These are phyloP conservation scores for Sesia bembeciformis DNA, from an alignment of 2,888 invertebrate genomes.

Conservation along the genomic window DNA sequence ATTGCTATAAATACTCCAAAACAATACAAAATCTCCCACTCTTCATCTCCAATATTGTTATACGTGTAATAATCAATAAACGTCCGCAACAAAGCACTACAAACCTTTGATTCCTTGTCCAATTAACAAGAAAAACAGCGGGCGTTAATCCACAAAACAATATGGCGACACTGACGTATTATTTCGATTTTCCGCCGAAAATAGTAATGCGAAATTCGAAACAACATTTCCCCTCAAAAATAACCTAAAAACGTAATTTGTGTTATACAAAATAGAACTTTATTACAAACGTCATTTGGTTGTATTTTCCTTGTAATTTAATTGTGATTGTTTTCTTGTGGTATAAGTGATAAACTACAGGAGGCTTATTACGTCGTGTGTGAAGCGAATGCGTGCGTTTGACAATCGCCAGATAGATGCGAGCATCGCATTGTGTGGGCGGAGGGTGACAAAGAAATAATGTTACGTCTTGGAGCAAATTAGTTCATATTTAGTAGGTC, in stretches of 20 bases:
- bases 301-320: neutral
- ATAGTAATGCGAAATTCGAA: slow-evolving; percentile 15
- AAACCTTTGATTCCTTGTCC: slow-evolving; percentile 54
- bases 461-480: neutral
- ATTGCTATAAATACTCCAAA: neutral
- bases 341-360: slow-evolving; percentile 17
- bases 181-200: slow-evolving; percentile 41
- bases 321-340: neutral
- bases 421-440: slow-evolving; percentile 11
- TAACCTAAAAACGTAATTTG: too few relatives aligned
- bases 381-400: slow-evolving; percentile 24
- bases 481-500: neutral
- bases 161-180: slow-evolving; percentile 48
- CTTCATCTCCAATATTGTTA: neutral
- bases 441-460: slow-evolving; percentile 1
- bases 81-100: neutral
- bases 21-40: neutral
- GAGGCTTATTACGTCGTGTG: slow-evolving; percentile 31
- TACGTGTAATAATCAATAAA: neutral
- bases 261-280: too few relatives aligned
- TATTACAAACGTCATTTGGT: neutral
- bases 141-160: slow-evolving; percentile 43
- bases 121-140: slow-evolving; percentile 67
- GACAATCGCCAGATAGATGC: slow-evolving; percentile 23
- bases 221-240: slow-evolving; percentile 1